phyloP scores from a whole-genome alignment of 2,113 vertebrate genomes.

The Cariama cristata region DNA sequence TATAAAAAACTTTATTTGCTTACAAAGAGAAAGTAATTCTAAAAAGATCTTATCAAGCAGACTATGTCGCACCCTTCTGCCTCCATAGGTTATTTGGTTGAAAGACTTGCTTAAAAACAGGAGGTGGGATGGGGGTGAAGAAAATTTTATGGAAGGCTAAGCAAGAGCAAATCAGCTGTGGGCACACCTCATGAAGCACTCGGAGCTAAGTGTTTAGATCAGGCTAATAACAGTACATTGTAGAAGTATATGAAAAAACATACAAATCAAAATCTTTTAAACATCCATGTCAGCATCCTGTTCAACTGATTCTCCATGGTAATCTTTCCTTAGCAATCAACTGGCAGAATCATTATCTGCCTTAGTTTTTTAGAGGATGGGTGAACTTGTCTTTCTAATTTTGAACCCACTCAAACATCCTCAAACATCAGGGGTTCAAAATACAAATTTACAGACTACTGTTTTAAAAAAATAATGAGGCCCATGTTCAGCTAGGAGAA shows the following conservation, averaged over 20 bases:
- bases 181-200: not conserved
- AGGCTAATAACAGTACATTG: not conserved
- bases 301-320: not conserved
- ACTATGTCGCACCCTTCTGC: not conserved
- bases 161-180: not conserved
- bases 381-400: not conserved
- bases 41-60: not conserved
- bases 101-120: not conserved
- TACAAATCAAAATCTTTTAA: not conserved
- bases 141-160: not conserved
- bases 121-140: accelerated
- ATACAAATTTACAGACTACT: not conserved
- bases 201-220: not conserved
- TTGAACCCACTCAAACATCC: not conserved
- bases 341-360: not conserved
- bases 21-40: not conserved
- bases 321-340: not conserved
- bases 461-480: not conserved
- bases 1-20: not conserved
- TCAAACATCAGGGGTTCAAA: not conserved
- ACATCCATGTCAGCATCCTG: not conserved
- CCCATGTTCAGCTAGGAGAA: not conserved
- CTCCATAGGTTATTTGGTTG: not conserved
- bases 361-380: not conserved
- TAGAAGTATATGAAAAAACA: not conserved